phyloP scores from a whole-genome alignment of 2,888 invertebrate genomes.

The Pyrrhia umbra region DNA sequence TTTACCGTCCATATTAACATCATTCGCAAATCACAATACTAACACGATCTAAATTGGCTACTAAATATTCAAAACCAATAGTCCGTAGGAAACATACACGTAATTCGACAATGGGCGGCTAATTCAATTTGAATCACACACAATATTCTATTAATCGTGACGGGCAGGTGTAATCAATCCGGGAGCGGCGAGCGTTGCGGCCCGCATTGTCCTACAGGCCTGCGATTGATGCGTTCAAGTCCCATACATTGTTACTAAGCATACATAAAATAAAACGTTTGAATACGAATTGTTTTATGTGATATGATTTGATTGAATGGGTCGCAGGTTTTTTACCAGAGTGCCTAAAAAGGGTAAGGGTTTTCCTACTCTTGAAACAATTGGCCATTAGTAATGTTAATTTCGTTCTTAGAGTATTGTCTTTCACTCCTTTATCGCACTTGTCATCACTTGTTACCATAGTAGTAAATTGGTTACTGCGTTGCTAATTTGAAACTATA shows the following conservation, averaged over 20 bases:
- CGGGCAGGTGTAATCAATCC: conserved; percentile 89
- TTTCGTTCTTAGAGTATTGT: background rate
- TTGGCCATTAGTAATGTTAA: background rate
- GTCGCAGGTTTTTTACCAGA: too few relatives aligned
- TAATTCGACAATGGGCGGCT: conserved; percentile 85
- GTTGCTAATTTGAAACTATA: too few relatives aligned
- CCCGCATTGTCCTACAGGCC: conserved; percentile 66
- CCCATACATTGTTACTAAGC: conserved; percentile 15
- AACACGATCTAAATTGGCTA: conserved; percentile 84
- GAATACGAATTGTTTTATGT: background rate
- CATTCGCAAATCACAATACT: conserved; percentile 68
- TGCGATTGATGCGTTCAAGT: conserved; percentile 41
- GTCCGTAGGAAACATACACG: conserved; percentile 82
- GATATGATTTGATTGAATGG: background rate
- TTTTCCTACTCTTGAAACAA: background rate
- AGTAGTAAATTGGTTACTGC: too few relatives aligned
- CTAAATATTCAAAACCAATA: conserved; percentile 88
- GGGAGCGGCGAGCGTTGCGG: conserved; percentile 60
- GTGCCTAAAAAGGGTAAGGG: too few relatives aligned
- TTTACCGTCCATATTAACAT: conserved; percentile 58
- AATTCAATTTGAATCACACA: conserved; percentile 89
- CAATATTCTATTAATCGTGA: conserved; percentile 89
- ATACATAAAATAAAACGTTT: background rate
- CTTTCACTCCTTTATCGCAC: too few relatives aligned
- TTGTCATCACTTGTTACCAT: too few relatives aligned